Conservation (phyloP, 2,797 vertebrate genomes). For the Leontocebus nigricollis region DNA sequence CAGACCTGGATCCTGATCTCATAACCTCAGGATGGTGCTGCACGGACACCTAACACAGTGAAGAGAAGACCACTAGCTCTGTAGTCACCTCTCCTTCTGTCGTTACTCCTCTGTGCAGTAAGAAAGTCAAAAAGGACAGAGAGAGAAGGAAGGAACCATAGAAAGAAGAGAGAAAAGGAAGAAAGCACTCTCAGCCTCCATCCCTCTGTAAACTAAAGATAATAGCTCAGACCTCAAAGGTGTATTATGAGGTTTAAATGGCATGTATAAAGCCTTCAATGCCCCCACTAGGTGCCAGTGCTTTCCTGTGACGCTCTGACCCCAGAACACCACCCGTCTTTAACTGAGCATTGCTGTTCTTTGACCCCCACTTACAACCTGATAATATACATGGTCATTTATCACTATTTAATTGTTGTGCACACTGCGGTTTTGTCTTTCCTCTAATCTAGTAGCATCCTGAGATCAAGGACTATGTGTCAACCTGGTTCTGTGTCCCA, state of each 20-base stretch:
- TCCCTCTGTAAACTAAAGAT: not conserved
- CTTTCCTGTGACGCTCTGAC: not conserved
- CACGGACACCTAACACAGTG: fast-evolving
- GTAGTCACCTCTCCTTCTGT: not conserved
- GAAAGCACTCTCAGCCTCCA: fast-evolving
- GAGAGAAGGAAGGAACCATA: no score
- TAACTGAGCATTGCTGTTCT: not conserved
- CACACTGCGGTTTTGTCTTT: not conserved
- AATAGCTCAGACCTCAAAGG: not conserved
- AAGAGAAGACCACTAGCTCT: not conserved
- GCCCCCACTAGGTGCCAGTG: fast-evolving
- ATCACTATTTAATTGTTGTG: not conserved
- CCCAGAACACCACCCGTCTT: fast-evolving
- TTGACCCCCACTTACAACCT: no score
- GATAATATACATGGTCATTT: not conserved
- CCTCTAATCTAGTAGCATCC: not conserved
- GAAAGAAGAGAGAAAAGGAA: no score
- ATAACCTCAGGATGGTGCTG: not conserved
- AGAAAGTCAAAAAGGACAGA: not conserved
- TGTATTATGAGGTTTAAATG: not conserved
- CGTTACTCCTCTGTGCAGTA: fast-evolving
- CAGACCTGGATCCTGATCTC: no score
- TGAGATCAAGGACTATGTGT: not conserved
- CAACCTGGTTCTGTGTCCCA: not conserved
- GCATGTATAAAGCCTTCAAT: fast-evolving